These are phyloP conservation scores for Anthrax anthrax DNA, from an alignment of 2,888 invertebrate species.

Conservation along the genomic window DNA sequence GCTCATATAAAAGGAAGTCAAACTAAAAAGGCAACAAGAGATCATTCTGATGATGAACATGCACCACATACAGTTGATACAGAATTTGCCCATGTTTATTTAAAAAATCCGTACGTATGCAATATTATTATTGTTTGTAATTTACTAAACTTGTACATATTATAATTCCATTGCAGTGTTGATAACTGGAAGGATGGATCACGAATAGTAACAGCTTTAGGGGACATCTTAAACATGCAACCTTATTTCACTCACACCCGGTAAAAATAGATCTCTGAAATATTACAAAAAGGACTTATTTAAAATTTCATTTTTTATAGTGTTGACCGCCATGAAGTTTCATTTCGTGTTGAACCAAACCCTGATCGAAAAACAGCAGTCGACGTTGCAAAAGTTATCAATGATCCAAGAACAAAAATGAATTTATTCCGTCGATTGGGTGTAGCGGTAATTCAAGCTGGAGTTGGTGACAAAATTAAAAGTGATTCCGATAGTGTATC, in stretches of 20 bases:
- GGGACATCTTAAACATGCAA: slow-evolving; percentile 47
- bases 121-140: neutral
- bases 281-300: neutral
- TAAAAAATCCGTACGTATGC: slow-evolving; percentile 48
- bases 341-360: slow-evolving; percentile 34
- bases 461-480: slow-evolving; percentile 66
- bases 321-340: slow-evolving; percentile 59
- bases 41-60: slow-evolving; percentile 37
- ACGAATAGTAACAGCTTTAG: slow-evolving; percentile 52
- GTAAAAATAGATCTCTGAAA: neutral
- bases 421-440: slow-evolving; percentile 50
- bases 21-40: slow-evolving; percentile 23
- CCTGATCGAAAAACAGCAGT: slow-evolving; percentile 32
- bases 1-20: slow-evolving; percentile 25
- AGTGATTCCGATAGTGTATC: slow-evolving; percentile 24
- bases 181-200: slow-evolving; percentile 59
- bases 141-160: neutral
- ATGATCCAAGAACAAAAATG: slow-evolving; percentile 43
- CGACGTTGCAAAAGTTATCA: slow-evolving; percentile 32
- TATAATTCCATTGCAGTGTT: slow-evolving; percentile 32
- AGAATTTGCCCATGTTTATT: slow-evolving; percentile 62
- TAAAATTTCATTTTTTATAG: slow-evolving; percentile 23
- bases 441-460: slow-evolving; percentile 53
- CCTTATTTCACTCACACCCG: slow-evolving; percentile 15
- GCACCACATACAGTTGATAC: slow-evolving; percentile 53